phyloP scores from a whole-genome alignment of 2,113 vertebrate genomes.

The Varanus komodoensis region DNA sequence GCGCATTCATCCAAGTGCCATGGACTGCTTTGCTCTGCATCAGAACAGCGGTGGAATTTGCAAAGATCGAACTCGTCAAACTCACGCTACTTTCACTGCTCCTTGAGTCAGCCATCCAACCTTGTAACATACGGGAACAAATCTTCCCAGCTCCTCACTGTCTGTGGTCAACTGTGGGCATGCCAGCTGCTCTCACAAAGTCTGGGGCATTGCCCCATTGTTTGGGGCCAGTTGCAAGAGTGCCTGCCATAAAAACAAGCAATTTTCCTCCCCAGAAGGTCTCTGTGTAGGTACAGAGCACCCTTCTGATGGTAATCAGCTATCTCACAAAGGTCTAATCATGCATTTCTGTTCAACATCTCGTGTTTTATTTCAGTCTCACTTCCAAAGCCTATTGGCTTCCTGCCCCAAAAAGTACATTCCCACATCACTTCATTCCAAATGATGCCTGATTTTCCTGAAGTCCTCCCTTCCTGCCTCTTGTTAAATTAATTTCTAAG shows the following conservation, averaged over 20 bases:
- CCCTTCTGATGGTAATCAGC: background rate
- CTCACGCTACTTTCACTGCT: no score
- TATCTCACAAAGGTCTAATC: background rate
- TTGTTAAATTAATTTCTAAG: conserved; percentile 21
- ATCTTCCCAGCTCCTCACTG: background rate
- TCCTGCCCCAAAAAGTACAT: background rate
- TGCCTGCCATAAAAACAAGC: background rate
- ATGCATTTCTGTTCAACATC: background rate
- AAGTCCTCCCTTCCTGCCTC: background rate
- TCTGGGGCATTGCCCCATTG: no score
- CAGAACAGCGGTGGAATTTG: background rate
- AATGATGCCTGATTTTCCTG: background rate
- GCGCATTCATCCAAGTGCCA: no score
- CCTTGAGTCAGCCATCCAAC: background rate
- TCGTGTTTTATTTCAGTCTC: background rate
- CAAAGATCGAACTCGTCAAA: background rate
- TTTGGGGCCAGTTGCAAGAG: background rate
- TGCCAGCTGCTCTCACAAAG: background rate
- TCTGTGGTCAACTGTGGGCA: background rate
- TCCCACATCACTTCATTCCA: background rate
- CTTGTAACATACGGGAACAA: background rate
- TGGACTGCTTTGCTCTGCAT: no score
- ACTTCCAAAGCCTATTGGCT: background rate
- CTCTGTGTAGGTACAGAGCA: background rate
- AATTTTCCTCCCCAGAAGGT: background rate